Base-by-base conservation (phyloP, 2,888 invertebrate genomes). In the Idaea biselata region DNA sequence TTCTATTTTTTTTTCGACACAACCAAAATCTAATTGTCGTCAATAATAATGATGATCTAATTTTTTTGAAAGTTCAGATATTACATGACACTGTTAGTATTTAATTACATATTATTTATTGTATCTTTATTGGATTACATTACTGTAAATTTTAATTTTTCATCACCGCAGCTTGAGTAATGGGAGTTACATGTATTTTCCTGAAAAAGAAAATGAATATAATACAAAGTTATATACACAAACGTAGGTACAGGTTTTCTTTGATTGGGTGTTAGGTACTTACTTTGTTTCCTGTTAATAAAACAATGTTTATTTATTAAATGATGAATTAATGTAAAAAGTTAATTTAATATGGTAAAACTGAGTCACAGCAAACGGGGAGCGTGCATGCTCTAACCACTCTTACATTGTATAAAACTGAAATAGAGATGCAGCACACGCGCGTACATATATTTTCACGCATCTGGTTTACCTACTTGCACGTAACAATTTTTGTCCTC, bases 111-210 rank as follows among this genome's bases (percentile, higher is more conserved):
- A 65, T 57, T 63, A 57, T 62, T 66, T 61, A 60, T 62, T 63
- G 64, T 65, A 61, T 62, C 58, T 65, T 60, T 67, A 64, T 63
- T 69, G 61, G 55, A 63, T 69, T 71, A 65, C 70, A n/a, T 72
- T 71, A 68, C 63, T 71, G 66, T 63, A 64, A 66, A 63, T 62
- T 62, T 68, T 60, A 63, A 68, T 64, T 71, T 64, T 71, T 69
- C 70, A 73, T 76, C 80, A 78, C 76, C 73, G 72, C 75, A 76
- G 76, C 76, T 75, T 74, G 79, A 80, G 78, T 71, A 79, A 63
- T 63, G 66, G 64, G 61, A 75, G 75, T 88, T 88, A 90, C 88
- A 89, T 84, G 73, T 89, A 90, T 83, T 89, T 90, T 89, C 88
- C 89, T 90, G 89, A 70, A 89, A 89, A 68, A 61, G 67, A 78